Evolutionary conservation across 2,888 invertebrate genomes (phyloP).

Genomic region (Parelbella ahira): DNA sequence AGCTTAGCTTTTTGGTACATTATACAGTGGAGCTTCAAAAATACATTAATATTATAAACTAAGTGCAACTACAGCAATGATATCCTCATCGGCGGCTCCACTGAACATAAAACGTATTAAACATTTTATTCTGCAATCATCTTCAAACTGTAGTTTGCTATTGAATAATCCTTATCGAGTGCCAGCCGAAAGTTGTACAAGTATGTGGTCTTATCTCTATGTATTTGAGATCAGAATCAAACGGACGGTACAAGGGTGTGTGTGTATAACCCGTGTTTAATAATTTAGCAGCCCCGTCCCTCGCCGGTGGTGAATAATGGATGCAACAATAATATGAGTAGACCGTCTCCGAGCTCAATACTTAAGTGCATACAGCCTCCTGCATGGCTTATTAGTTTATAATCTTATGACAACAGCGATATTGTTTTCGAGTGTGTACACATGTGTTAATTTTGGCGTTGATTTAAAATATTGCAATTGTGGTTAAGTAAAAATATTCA

Average conservation of each 20-base stretch:
- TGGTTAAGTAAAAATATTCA: too few relatives aligned
- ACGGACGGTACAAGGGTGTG: slow-evolving; percentile 50
- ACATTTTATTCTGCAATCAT: slow-evolving; percentile 20
- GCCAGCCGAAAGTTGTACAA: slow-evolving; percentile 2
- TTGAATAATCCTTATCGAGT: slow-evolving; percentile 3
- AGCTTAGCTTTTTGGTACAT: too few relatives aligned
- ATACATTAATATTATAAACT: too few relatives aligned
- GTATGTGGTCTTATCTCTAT: slow-evolving; percentile 8
- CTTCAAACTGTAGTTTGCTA: background rate
- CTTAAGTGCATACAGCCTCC: slow-evolving; percentile 32
- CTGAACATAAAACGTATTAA: too few relatives aligned
- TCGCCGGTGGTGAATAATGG: slow-evolving; percentile 68
- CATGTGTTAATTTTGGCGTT: too few relatives aligned
- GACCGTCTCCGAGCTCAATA: slow-evolving; percentile 56
- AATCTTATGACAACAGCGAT: too few relatives aligned
- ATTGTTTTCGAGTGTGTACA: too few relatives aligned
- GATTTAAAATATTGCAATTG: too few relatives aligned
- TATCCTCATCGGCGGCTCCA: too few relatives aligned
- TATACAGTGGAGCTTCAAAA: too few relatives aligned
- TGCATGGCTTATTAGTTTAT: slow-evolving; percentile 19
- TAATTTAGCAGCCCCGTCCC: slow-evolving; percentile 71
- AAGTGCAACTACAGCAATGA: too few relatives aligned
- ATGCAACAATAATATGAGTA: slow-evolving; percentile 72
- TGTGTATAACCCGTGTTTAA: slow-evolving; percentile 75
- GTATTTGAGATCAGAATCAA: slow-evolving; percentile 23